Percentiles rank a stretch among this genome's conserved stretches.
Evolutionary conservation across 2,797 vertebrate species (phyloP).

Genomic region (Chrysocyon brachyurus): DNA sequence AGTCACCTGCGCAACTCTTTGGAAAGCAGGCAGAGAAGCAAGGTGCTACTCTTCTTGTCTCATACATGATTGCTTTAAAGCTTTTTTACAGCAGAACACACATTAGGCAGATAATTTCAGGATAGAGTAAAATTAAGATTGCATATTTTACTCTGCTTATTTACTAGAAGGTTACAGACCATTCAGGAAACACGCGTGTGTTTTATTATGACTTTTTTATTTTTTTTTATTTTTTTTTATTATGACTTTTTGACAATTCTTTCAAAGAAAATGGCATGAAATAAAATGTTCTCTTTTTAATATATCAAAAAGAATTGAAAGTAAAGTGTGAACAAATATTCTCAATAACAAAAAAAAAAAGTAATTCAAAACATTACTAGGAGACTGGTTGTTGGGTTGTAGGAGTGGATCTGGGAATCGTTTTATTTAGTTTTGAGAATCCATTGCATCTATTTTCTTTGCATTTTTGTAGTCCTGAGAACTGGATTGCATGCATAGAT

Average conservation of each 20-base stretch:
- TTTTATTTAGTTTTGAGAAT: conserved; percentile 42
- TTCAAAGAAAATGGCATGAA: not conserved
- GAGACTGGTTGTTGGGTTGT: not conserved
- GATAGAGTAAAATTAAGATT: not conserved
- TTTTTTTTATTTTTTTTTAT: not conserved
- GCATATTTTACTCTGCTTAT: not conserved
- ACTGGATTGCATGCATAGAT: not conserved
- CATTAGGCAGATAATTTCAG: conserved; percentile 1
- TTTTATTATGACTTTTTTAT: not conserved
- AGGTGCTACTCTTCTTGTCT: not conserved
- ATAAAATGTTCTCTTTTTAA: conserved; percentile 46
- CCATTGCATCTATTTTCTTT: not conserved
- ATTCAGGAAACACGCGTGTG: not conserved
- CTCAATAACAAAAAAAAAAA: not conserved
- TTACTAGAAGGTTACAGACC: conserved; percentile 7
- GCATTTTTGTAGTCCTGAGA: not conserved
- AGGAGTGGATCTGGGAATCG: not conserved
- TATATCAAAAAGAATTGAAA: not conserved
- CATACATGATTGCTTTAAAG: not conserved
- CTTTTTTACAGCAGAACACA: not conserved
- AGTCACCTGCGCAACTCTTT: not conserved
- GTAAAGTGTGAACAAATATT: conserved; percentile 15
- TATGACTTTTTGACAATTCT: not conserved
- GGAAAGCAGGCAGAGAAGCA: not conserved
- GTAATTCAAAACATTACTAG: not conserved